Evolutionary conservation across 2,113 vertebrate genomes (phyloP), one percentile per base, ranked within the genome.

Genomic region (Coreoperca whiteheadi): DNA sequence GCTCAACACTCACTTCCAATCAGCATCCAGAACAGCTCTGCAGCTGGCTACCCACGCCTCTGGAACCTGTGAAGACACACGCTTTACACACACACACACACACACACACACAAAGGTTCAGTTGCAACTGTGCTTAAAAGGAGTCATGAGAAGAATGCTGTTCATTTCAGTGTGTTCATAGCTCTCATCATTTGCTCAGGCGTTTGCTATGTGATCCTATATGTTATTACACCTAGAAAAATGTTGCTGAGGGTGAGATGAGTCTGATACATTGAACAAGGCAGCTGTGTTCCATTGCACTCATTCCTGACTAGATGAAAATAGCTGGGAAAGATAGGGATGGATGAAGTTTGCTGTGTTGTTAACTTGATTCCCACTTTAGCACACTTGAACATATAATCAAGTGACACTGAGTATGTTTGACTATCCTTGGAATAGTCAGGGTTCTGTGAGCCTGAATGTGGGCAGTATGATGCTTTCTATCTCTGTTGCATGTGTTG

Each of bases 1-100:
- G 82, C 86, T 92, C 88, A 89, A 90, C 86, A 85, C 86, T 94
- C 93, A 90, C 91, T 94, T 94, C 90, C 88, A 94, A 94, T 94
- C 93, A 93, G 87, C 90, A 90, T 93, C 89, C 86, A 85, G 85
- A 82, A 74, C 71, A 41, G 78, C 77, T 90, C 84, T 76, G 85
- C 91, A 89, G 91, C 90, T 92, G 92, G 88, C 91, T 91, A 71
- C 88, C 79, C 86, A 87, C 77, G 78, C 81, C 77, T 84, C 74
- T 90, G 87, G 65, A 90, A 86, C 77, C 83, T 82, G 56, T 25
- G 74, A 63, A 74, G 71, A 79, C 76, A 74, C 74, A 74, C 77
- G 60, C 68, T 21, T 66, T 63, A 37, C 25, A 48, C 71, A 76
- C 39, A 41, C 51, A 66, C 39, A 83, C 10, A 66, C 50, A n/a